phyloP scores from a whole-genome alignment of 2,888 invertebrate species.

The Fragum sueziense region DNA sequence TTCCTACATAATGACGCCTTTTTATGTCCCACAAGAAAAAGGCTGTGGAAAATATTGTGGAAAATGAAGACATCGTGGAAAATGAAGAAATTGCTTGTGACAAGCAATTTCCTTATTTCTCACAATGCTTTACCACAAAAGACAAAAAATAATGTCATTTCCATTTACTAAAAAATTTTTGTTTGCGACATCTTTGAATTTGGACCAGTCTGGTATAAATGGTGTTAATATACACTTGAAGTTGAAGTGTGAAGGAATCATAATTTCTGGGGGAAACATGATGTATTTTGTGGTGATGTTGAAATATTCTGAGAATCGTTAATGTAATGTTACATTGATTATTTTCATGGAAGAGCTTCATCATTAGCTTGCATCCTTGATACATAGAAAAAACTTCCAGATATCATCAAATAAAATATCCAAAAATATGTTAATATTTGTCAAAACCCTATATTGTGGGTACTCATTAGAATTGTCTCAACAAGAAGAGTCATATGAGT shows the following conservation, averaged over 20 bases:
- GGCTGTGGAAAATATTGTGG: too few relatives aligned
- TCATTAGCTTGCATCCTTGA: not conserved
- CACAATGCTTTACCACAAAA: too few relatives aligned
- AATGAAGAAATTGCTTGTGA: too few relatives aligned
- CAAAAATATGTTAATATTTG: not conserved
- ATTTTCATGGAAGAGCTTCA: not conserved
- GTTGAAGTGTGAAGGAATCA: not conserved
- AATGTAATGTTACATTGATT: constrained; percentile 4
- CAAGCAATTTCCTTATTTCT: too few relatives aligned
- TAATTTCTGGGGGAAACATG: not conserved
- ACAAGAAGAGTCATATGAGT: not conserved
- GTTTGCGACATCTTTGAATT: too few relatives aligned
- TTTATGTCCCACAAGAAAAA: too few relatives aligned
- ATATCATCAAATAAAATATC: not conserved
- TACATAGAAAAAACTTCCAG: not conserved
- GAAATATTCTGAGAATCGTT: not conserved
- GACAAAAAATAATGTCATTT: too few relatives aligned
- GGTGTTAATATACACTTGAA: too few relatives aligned
- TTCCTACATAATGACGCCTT: too few relatives aligned
- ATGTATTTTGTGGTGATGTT: not conserved
- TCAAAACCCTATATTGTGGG: not conserved
- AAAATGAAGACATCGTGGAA: too few relatives aligned
- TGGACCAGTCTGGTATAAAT: too few relatives aligned
- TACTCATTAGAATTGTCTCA: constrained; percentile 12
- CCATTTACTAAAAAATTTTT: too few relatives aligned